A percentile compares a stretch with the other conserved stretches of the same genome.
Conservation (phyloP, 2,797 vertebrate species). For the Enteromius treurensis region DNA sequence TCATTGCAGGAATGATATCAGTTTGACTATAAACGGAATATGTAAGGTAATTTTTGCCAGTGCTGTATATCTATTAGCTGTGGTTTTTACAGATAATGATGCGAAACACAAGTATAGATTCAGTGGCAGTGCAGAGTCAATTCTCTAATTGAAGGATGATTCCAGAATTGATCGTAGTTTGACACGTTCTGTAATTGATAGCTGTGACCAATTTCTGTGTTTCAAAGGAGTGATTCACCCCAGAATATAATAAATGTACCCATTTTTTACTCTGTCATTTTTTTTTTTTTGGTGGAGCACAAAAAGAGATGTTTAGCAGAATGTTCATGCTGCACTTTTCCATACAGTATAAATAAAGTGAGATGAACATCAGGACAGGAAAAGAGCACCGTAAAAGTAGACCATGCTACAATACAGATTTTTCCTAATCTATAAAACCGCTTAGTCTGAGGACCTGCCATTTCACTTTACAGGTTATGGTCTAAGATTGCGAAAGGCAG, state of each 20-base stretch:
- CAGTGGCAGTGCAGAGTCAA: slow-evolving; percentile 2
- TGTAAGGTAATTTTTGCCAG: neutral
- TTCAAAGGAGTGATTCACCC: neutral
- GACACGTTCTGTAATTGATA: slow-evolving; percentile 33
- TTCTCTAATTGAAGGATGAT: slow-evolving; percentile 35
- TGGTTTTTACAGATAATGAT: neutral
- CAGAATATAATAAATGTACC: neutral
- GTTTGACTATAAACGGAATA: slow-evolving; percentile 5
- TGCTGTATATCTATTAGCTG: neutral
- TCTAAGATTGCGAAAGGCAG: neutral
- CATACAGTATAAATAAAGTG: neutral
- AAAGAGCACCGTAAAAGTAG: neutral
- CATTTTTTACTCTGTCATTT: neutral
- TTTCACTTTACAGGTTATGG: neutral
- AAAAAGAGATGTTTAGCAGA: neutral
- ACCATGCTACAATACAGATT: neutral
- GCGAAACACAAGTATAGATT: slow-evolving; percentile 27
- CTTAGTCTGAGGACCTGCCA: neutral
- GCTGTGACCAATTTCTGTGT: neutral
- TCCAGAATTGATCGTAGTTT: slow-evolving; percentile 5
- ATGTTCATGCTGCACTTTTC: neutral
- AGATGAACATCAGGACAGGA: neutral
- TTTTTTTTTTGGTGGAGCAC: too few species aligned
- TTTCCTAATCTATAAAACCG: neutral
- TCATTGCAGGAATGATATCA: neutral